phyloP scores from a whole-genome alignment of 2,113 vertebrate species.

The Elephas maximus region DNA sequence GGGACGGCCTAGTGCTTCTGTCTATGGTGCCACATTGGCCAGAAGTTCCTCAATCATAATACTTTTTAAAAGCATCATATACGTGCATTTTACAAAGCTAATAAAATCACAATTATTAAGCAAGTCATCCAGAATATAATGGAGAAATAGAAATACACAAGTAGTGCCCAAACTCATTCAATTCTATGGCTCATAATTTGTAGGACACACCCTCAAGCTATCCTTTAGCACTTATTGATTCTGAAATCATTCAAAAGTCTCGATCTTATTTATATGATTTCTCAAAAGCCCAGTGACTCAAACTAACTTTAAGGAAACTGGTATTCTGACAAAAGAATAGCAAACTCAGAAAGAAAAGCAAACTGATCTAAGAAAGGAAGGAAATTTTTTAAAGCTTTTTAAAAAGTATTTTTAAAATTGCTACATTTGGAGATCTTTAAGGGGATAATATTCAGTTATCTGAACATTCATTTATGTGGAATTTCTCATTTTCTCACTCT shows the following conservation, averaged over 20 bases:
- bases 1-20: too few relatives aligned
- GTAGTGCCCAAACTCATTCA: slow-evolving; percentile 13
- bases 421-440: background rate
- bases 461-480: background rate
- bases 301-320: slow-evolving; percentile 32
- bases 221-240: background rate
- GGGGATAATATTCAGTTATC: background rate
- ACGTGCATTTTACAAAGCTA: slow-evolving; percentile 44
- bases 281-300: slow-evolving; percentile 32
- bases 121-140: slow-evolving; percentile 43
- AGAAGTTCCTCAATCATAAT: background rate
- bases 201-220: background rate
- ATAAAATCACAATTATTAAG: slow-evolving; percentile 14
- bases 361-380: slow-evolving; percentile 4
- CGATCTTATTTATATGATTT: background rate
- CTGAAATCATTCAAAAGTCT: background rate
- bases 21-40: too few relatives aligned
- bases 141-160: slow-evolving; percentile 38
- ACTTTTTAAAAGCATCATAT: background rate
- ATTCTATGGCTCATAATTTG: background rate
- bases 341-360: background rate
- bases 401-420: background rate
- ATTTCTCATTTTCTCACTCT: background rate
- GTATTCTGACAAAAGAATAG: background rate
- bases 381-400: slow-evolving; percentile 14